Evolutionary conservation across 53 echinoderm and acorn worm genomes (phyloP).

Genomic region (Actinopyga echinites): DNA sequence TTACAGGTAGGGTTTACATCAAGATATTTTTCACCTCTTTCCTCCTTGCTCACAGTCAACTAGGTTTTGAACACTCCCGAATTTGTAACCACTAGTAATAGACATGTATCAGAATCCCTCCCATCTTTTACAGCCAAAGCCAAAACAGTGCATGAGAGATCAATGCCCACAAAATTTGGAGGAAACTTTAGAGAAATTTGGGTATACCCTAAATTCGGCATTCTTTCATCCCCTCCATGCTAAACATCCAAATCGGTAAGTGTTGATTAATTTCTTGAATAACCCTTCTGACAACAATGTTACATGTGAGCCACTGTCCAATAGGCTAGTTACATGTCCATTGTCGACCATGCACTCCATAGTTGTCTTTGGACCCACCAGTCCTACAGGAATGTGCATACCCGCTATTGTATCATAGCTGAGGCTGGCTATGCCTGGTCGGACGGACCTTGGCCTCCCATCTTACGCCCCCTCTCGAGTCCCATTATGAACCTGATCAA

Average conservation of each 20-base stretch:
- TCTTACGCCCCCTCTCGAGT: neutral
- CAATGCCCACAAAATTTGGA: constrained; percentile 21
- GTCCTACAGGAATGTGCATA: neutral
- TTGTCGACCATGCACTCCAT: neutral
- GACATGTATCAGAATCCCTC: neutral
- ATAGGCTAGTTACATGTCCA: constrained; percentile 6
- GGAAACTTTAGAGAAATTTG: constrained; percentile 5
- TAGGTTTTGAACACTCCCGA: constrained; percentile 54
- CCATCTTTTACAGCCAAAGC: constrained; percentile 45
- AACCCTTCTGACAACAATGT: constrained; percentile 33
- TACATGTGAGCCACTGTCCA: constrained; percentile 69
- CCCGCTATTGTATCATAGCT: neutral
- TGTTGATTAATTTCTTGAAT: constrained; percentile 38
- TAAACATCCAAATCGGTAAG: constrained; percentile 51
- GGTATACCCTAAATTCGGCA: constrained; percentile 61
- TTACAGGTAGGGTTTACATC: neutral
- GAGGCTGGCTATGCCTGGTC: neutral
- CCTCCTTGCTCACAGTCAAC: constrained; percentile 20
- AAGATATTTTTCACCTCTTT: neutral
- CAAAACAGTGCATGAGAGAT: neutral
- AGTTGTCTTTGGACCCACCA: neutral
- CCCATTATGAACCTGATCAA: neutral
- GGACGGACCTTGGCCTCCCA: neutral
- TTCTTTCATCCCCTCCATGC: constrained; percentile 59
- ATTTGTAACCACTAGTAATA: constrained; percentile 54